Evolutionary conservation across 2,797 vertebrate genomes (phyloP).

Genomic region (Emys orbicularis): DNA sequence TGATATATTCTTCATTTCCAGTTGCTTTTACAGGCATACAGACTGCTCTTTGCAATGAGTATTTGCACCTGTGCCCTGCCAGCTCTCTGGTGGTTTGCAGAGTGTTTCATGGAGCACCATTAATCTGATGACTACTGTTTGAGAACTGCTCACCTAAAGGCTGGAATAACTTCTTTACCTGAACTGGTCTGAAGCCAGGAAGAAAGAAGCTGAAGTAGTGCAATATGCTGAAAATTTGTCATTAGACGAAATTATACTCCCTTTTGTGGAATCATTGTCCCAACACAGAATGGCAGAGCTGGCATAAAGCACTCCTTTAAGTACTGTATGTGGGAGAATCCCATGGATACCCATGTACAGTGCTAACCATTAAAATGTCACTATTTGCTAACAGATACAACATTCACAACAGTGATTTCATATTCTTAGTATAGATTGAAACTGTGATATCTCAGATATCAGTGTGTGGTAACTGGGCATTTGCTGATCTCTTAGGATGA

Average conservation of each 20-base stretch:
- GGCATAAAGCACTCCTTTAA: background rate
- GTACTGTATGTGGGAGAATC: background rate
- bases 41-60: background rate
- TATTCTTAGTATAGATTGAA: background rate
- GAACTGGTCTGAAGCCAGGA: background rate
- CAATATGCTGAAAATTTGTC: background rate
- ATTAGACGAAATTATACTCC: background rate
- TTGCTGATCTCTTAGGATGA: background rate
- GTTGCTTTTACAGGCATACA: background rate
- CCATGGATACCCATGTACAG: background rate
- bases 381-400: background rate
- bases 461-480: background rate
- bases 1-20: background rate
- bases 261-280: background rate
- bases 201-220: slow-evolving; percentile 6
- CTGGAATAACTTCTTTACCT: background rate
- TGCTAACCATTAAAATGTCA: background rate
- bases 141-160: background rate
- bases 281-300: background rate
- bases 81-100: background rate
- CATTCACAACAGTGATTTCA: background rate
- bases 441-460: background rate
- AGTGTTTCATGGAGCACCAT: background rate
- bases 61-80: background rate
- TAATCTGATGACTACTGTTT: background rate